Evolutionary conservation across 2,888 invertebrate genomes (phyloP).

Genomic region (Hirudinaria manillensis): DNA sequence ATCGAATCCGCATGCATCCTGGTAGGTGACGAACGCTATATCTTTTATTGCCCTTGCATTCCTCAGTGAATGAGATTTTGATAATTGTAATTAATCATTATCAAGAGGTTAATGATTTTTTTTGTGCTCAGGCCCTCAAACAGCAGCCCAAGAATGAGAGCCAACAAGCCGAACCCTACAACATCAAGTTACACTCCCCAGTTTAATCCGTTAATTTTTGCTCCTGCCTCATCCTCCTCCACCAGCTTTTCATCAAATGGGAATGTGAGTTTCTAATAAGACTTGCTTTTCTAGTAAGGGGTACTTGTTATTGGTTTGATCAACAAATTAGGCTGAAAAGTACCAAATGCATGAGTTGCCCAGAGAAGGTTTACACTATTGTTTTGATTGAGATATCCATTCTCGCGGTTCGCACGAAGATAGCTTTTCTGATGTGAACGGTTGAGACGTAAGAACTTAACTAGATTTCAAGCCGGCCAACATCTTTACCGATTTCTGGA

Average conservation of each 20-base stretch:
- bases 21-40: too few relatives aligned
- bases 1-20: neutral
- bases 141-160: constrained; percentile 13
- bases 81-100: too few relatives aligned
- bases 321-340: neutral
- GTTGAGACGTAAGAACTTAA: too few relatives aligned
- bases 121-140: neutral
- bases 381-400: too few relatives aligned
- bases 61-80: too few relatives aligned
- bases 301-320: neutral
- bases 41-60: too few relatives aligned
- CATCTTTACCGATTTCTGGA: too few relatives aligned
- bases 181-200: constrained; percentile 5
- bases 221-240: neutral
- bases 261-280: neutral
- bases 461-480: too few relatives aligned
- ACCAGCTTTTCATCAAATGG: neutral
- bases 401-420: too few relatives aligned
- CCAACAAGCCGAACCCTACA: constrained; percentile 1
- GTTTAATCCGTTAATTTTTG: constrained; percentile 10
- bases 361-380: too few relatives aligned
- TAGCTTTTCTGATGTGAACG: too few relatives aligned
- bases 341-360: too few relatives aligned
- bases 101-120: neutral
- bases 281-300: neutral